Evolutionary conservation across 2,113 vertebrate genomes (phyloP), one percentile per base, ranked within the genome.

Genomic region (Sorex araneus): DNA sequence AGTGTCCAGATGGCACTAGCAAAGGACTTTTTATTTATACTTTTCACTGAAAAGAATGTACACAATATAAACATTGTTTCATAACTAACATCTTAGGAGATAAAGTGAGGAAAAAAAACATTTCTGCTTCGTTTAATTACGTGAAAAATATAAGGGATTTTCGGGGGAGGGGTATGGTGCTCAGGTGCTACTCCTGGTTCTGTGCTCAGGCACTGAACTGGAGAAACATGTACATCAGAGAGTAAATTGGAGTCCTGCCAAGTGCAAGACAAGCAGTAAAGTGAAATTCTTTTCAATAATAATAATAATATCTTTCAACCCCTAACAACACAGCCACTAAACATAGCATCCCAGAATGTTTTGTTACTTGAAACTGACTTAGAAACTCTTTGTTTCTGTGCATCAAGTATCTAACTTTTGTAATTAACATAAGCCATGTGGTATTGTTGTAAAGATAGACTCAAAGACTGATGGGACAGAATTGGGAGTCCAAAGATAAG

Each of bases 321-420:
- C 91, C 57, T 32, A 78, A 21, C 34, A 91, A 40, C 12, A 64
- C 30, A 76, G 71, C 28, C 23, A 3, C 6, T 19, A 15, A 60
- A 45, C 90, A 80, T 66, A 60, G 50, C 1, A 78, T 45, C 7
- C 64, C 69, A 87, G 34, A 57, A 80, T 66, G 69, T 83, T 91
- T 88, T 92, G 66, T 69, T 43, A 88, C 88, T 95, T 90, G 21
- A 85, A 95, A 95, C 85, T 95, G 94, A 75, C 43, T 85, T 79
- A 91, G 69, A 87, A 50, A 75, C 4, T 66, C 10, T 85, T 77
- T 91, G 32, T 76, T 93, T 84, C 70, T 77, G 50, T 40, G 34
- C 75, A 15, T 76, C 54, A 34, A 81, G 36, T 85, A 89, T 89
- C 70, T 40, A 81, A 77, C n/a, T 88, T 32, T 76, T 85, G 45